Percentiles rank a stretch among this genome's conserved stretches.
Evolutionary conservation across 2,113 vertebrate genomes (phyloP).

Genomic region (Macrotus californicus): DNA sequence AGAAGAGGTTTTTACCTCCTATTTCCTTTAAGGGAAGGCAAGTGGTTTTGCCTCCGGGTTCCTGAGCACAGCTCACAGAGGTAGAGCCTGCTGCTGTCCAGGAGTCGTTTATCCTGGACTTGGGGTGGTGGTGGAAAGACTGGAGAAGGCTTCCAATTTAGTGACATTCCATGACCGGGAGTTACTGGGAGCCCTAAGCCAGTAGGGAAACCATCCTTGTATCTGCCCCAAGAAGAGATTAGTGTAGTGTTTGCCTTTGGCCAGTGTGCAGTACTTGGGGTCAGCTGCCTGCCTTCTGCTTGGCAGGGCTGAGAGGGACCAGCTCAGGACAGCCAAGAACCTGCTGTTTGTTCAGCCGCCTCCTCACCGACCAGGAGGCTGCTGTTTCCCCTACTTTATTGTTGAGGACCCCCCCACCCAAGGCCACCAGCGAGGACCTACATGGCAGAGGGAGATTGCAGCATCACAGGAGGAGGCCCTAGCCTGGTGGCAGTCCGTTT

Average conservation of each 20-base stretch:
- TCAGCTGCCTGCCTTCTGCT: not conserved
- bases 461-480: not conserved
- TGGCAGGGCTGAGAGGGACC: not conserved
- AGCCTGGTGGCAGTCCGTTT: not conserved
- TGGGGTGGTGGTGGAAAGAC: not conserved
- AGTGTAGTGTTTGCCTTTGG: not conserved
- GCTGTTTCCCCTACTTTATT: not conserved
- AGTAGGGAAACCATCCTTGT: not conserved
- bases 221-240: not conserved
- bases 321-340: not conserved
- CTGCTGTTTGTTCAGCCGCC: not conserved
- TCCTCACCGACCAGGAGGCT: not conserved
- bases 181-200: not conserved
- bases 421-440: not conserved
- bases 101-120: not conserved
- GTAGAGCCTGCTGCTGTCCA: not conserved
- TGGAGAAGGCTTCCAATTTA: not conserved
- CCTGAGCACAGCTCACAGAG: not conserved
- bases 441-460: not conserved
- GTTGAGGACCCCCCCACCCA: not conserved
- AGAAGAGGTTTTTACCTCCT: not conserved
- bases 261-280: not conserved
- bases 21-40: slow-evolving; percentile 51
- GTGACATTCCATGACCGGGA: not conserved
- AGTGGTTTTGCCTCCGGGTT: not conserved